A percentile compares a stretch with the other conserved stretches of the same genome.
Evolutionary conservation across 2,113 vertebrate genomes (phyloP).

Genomic region (Catharus fuscescens): DNA sequence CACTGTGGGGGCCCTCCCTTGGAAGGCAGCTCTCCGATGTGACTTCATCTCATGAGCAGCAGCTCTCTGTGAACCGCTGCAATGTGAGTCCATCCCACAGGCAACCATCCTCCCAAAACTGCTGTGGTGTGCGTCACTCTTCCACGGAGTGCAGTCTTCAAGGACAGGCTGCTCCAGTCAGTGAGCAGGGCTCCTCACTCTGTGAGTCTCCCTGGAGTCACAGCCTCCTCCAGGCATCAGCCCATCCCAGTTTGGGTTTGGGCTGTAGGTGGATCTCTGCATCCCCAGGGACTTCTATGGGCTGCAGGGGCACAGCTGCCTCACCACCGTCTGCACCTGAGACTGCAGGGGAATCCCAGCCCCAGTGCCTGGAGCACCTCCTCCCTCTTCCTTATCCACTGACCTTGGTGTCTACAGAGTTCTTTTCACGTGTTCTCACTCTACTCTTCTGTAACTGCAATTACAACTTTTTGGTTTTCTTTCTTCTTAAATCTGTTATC

Average conservation of each 20-base stretch:
- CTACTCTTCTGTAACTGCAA: background rate
- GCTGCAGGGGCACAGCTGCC: background rate
- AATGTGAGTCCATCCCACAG: background rate
- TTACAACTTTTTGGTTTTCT: background rate
- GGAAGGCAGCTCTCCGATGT: background rate
- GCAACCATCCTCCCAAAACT: background rate
- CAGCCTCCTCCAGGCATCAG: background rate
- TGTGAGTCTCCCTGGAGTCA: background rate
- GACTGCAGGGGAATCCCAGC: background rate
- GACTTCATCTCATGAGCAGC: background rate
- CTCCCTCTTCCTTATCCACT: background rate
- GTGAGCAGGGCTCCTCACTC: background rate
- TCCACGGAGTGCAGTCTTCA: rapidly evolving
- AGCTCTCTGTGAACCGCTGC: background rate
- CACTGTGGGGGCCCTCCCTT: background rate
- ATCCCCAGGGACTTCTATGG: too few species aligned
- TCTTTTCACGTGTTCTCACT: background rate
- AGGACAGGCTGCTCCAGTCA: background rate
- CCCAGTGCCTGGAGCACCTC: background rate
- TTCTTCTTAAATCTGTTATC: background rate
- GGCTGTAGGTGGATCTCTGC: background rate
- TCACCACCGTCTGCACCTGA: background rate
- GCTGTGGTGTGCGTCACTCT: rapidly evolving
- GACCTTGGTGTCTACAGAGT: background rate
- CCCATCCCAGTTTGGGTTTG: rapidly evolving